Percentiles rank a stretch among this genome's conserved stretches.
These are phyloP conservation scores for Periplaneta americana DNA, from an alignment of 1,140 invertebrate genomes.

Conservation along the genomic window DNA sequence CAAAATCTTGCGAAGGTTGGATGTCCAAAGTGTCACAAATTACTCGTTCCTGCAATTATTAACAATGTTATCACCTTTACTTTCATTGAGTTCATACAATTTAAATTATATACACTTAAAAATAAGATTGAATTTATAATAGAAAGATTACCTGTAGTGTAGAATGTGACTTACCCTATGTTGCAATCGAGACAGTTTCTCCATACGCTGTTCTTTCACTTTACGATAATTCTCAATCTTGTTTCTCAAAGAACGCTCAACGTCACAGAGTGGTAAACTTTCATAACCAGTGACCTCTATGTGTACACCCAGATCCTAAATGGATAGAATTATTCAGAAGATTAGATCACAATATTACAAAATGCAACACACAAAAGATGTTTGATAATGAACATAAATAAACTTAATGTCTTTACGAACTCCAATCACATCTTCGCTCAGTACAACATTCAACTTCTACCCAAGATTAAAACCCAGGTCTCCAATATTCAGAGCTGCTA, in stretches of 20 bases:
- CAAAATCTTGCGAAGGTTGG: not conserved
- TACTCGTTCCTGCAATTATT: not conserved
- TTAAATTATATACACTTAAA: not conserved
- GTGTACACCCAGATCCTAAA: not conserved
- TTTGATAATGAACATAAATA: not conserved
- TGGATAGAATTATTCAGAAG: not conserved
- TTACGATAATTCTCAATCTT: not conserved
- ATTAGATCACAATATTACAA: not conserved
- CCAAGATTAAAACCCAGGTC: not conserved
- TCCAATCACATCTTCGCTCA: no score
- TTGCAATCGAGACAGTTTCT: not conserved
- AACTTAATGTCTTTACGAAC: not conserved
- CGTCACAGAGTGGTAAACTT: not conserved
- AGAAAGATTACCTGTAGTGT: not conserved
- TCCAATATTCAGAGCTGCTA: not conserved
- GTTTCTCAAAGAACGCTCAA: not conserved
- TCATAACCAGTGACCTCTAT: not conserved
- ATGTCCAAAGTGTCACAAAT: not conserved
- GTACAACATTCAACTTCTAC: not conserved
- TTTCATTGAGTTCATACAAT: not conserved
- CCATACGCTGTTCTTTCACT: not conserved
- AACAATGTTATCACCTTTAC: no score
- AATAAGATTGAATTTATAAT: not conserved
- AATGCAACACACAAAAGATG: not conserved
- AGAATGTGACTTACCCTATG: not conserved